Conservation (phyloP, 2,113 vertebrate genomes). For the Tragelaphus strepsiceros region DNA sequence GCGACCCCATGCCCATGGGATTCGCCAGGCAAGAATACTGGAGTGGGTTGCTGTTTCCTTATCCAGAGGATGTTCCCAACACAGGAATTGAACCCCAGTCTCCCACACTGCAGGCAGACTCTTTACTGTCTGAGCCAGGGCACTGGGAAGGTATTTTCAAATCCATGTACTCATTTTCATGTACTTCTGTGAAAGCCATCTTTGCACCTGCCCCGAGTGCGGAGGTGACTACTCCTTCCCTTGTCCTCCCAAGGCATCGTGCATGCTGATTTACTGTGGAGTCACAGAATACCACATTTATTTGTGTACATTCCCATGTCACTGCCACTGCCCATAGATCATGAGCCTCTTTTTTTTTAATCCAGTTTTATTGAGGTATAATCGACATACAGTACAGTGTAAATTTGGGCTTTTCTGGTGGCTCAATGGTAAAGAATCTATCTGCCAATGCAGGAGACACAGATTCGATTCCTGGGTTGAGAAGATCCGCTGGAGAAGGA, state of each 20-base stretch:
- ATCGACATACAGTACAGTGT: not conserved
- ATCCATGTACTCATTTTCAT: not conserved
- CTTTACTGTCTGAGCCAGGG: not conserved
- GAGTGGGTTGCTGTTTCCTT: too few relatives aligned
- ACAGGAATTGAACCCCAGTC: too few relatives aligned
- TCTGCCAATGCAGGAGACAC: not conserved
- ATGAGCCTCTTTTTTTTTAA: not conserved
- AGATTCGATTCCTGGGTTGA: not conserved
- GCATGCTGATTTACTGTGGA: not conserved
- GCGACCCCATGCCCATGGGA: too few relatives aligned
- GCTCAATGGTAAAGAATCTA: not conserved
- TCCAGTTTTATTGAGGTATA: not conserved
- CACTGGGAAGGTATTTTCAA: not conserved
- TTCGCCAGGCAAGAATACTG: too few relatives aligned
- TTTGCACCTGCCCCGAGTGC: not conserved
- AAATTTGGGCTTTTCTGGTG: not conserved
- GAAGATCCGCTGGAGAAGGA: not conserved
- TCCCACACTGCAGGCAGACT: too few relatives aligned
- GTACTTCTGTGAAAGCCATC: not conserved
- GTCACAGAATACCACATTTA: not conserved
- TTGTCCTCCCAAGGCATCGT: too few relatives aligned
- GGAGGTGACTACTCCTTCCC: not conserved
- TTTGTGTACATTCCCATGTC: not conserved
- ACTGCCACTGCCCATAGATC: not conserved
- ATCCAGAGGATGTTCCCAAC: too few relatives aligned